These are phyloP conservation scores for Tipula unca DNA, from an alignment of 2,888 invertebrate genomes.

Conservation along the genomic window DNA sequence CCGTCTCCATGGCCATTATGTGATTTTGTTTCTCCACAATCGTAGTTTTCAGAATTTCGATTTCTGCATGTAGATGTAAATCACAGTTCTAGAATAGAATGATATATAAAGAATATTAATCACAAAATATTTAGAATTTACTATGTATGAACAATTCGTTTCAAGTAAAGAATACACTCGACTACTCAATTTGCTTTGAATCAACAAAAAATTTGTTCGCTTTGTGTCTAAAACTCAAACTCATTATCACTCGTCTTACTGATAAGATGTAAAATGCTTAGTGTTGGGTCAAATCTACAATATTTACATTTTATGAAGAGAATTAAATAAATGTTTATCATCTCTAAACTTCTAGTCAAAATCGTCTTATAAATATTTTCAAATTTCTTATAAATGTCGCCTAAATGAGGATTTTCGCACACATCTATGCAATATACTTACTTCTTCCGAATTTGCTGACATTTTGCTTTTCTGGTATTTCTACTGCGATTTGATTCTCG, in stretches of 20 bases:
- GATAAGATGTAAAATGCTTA: not conserved
- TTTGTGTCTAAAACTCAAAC: not conserved
- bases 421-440: not conserved
- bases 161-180: not conserved
- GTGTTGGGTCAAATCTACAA: not conserved
- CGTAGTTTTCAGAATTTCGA: slow-evolving; percentile 76
- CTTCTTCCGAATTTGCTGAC: not conserved
- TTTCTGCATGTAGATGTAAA: slow-evolving; percentile 75
- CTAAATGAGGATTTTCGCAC: not conserved
- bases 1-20: slow-evolving; percentile 77
- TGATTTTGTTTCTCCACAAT: slow-evolving; percentile 74
- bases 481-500: not conserved
- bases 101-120: not conserved
- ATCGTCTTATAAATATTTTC: not conserved
- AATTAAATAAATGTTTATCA: not conserved
- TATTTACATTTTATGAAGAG: not conserved
- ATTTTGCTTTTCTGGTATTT: not conserved
- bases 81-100: slow-evolving; percentile 35
- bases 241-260: not conserved
- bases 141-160: not conserved
- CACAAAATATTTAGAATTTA: not conserved
- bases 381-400: not conserved
- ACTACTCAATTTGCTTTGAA: not conserved
- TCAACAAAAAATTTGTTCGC: not conserved
- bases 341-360: too few relatives aligned